Evolutionary conservation across 2,888 invertebrate genomes (phyloP).

Genomic region (Xanthia togata): DNA sequence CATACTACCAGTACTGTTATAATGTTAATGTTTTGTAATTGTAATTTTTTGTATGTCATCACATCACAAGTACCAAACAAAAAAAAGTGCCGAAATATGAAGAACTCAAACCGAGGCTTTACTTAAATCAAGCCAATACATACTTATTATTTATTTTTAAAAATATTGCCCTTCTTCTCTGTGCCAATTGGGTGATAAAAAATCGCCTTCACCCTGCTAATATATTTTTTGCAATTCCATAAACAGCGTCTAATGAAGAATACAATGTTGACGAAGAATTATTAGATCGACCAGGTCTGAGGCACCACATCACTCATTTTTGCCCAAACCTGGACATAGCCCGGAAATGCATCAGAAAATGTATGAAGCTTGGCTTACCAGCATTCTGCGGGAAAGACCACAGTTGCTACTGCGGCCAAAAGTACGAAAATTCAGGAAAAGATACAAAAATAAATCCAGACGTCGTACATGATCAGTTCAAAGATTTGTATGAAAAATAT

Average conservation of each 20-base stretch:
- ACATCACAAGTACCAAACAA: too few species aligned
- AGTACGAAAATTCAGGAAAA: constrained; percentile 60
- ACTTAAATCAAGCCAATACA: neutral
- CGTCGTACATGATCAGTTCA: constrained; percentile 70
- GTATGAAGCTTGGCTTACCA: constrained; percentile 78
- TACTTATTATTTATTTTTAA: neutral
- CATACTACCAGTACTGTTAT: too few species aligned
- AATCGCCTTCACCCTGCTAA: neutral
- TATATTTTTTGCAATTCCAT: neutral
- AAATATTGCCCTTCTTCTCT: neutral
- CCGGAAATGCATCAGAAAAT: constrained; percentile 79
- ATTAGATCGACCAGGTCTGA: constrained; percentile 63
- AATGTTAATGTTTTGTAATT: too few species aligned
- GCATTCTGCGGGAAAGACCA: constrained; percentile 87
- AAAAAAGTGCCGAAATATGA: too few species aligned
- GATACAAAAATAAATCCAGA: constrained; percentile 56
- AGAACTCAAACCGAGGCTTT: neutral
- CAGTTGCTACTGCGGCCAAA: constrained; percentile 84
- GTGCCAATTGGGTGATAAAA: neutral
- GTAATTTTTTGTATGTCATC: too few species aligned
- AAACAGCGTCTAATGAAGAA: constrained; percentile 8
- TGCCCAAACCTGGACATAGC: constrained; percentile 81
- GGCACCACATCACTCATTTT: constrained; percentile 87
- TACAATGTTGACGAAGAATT: neutral
- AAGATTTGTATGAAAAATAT: constrained; percentile 82